These are phyloP conservation scores for Cephalopachus bancanus DNA, from an alignment of 2,797 vertebrate species.

Conservation along the genomic window DNA sequence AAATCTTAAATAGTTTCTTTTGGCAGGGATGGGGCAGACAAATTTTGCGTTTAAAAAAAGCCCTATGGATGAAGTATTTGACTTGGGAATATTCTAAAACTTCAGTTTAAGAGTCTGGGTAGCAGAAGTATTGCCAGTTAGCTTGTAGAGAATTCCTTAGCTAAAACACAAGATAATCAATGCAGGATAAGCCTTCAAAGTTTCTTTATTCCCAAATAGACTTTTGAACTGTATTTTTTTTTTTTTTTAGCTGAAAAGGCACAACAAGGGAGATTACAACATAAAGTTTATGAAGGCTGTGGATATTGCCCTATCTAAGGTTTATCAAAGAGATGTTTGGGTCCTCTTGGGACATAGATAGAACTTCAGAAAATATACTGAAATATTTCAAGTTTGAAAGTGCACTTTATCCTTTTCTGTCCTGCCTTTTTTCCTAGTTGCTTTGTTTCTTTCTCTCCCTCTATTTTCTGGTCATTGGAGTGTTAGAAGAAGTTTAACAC, in stretches of 20 bases:
- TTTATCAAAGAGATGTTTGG: slow-evolving; percentile 57
- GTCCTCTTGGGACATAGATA: not conserved
- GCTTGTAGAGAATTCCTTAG: slow-evolving; percentile 51
- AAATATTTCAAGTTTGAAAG: slow-evolving; percentile 45
- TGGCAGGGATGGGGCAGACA: accelerated
- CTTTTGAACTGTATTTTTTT: not conserved
- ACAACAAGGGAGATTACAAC: not conserved
- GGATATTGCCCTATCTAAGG: not conserved
- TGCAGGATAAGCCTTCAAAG: slow-evolving; percentile 50
- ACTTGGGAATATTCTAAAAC: slow-evolving; percentile 8
- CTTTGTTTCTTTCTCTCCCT: slow-evolving; percentile 32
- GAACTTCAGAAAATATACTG: slow-evolving; percentile 1
- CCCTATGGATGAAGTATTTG: not conserved
- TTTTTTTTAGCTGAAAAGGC: slow-evolving; percentile 54
- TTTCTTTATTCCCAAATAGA: slow-evolving; percentile 61
- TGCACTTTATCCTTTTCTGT: slow-evolving; percentile 8
- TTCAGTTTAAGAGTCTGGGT: not conserved
- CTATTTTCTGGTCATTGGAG: slow-evolving; percentile 24
- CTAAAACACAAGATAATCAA: slow-evolving; percentile 47
- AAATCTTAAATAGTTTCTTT: not conserved
- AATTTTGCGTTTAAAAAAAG: slow-evolving; percentile 29
- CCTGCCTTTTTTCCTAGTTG: slow-evolving; percentile 39
- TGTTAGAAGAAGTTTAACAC: not conserved
- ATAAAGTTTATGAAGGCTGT: slow-evolving; percentile 3
- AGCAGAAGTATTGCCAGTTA: slow-evolving; percentile 37